Evolutionary conservation across 2,888 invertebrate genomes (phyloP).

Genomic region (Vesta saturnalis): DNA sequence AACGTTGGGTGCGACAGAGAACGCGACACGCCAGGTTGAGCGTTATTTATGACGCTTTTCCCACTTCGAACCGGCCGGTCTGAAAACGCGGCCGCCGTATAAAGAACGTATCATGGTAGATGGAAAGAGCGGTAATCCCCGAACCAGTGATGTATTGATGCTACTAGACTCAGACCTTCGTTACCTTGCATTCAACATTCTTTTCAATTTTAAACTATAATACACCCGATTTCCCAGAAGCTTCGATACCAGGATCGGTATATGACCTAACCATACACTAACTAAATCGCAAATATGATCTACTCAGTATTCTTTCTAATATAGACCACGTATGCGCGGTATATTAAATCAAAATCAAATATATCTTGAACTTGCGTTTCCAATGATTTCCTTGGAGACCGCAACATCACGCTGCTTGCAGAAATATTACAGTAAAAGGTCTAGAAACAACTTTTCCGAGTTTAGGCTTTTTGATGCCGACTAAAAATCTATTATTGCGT

Average conservation of each 20-base stretch:
- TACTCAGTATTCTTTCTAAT: conserved; percentile 33
- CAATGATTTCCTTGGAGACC: conserved; percentile 82
- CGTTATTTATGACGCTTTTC: conserved; percentile 63
- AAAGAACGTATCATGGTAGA: conserved; percentile 60
- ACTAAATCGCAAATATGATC: conserved; percentile 33
- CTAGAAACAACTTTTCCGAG: conserved; percentile 17
- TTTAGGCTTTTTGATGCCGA: background rate
- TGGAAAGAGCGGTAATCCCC: conserved; percentile 58
- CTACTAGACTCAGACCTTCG: conserved; percentile 39
- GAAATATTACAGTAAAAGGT: conserved; percentile 26
- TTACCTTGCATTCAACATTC: conserved; percentile 45
- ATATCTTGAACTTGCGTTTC: conserved; percentile 78
- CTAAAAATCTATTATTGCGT: conserved; percentile 6
- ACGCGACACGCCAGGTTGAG: conserved; percentile 57
- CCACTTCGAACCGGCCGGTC: conserved; percentile 56
- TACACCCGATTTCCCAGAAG: conserved; percentile 51
- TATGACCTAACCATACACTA: conserved; percentile 29
- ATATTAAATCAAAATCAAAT: conserved; percentile 61
- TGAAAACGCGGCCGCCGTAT: conserved; percentile 56
- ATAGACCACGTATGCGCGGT: conserved; percentile 35
- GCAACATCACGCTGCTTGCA: conserved; percentile 18
- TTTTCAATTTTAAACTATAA: conserved; percentile 54
- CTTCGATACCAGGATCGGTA: conserved; percentile 34
- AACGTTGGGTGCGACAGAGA: conserved; percentile 42
- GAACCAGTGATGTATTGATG: conserved; percentile 60